Conservation (phyloP, 2,113 vertebrate species). For the Dendropsophus ebraccatus region DNA sequence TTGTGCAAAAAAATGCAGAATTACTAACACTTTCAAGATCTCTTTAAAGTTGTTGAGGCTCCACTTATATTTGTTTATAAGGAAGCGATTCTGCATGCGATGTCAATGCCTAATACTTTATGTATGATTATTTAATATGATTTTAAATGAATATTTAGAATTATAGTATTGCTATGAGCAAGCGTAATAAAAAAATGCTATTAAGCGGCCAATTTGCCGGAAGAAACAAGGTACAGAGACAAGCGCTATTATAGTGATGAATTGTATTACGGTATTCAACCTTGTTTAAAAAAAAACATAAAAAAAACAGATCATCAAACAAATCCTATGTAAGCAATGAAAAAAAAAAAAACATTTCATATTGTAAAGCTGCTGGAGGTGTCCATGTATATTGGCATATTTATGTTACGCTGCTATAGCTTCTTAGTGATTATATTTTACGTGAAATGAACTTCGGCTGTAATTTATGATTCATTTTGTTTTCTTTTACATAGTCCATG, state of each 20-base stretch:
- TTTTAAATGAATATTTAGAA: slow-evolving; percentile 49
- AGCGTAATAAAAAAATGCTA: slow-evolving; percentile 36
- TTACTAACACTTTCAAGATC: not conserved
- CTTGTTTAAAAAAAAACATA: slow-evolving; percentile 5
- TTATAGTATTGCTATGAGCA: slow-evolving; percentile 23
- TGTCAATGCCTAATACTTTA: slow-evolving; percentile 16
- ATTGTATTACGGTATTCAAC: slow-evolving; percentile 30
- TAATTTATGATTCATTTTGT: not conserved
- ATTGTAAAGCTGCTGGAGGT: not conserved
- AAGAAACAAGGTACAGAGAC: slow-evolving; percentile 42
- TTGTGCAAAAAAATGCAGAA: not conserved
- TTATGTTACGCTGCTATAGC: not conserved
- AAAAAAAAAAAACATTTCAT: slow-evolving; percentile 22
- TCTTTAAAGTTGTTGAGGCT: not conserved
- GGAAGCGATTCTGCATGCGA: not conserved
- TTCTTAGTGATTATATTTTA: not conserved
- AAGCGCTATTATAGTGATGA: slow-evolving; percentile 33
- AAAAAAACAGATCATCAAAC: slow-evolving; percentile 26
- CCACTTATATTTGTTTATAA: not conserved
- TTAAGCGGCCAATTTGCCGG: slow-evolving; percentile 35
- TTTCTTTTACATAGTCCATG: not conserved
- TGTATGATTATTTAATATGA: slow-evolving; percentile 40
- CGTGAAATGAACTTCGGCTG: not conserved
- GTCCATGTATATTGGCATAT: not conserved
- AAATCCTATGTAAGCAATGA: slow-evolving; percentile 24